Evolutionary conservation across 2,113 vertebrate genomes (phyloP), one percentile per base, ranked within the genome.

Genomic region (Plotosus lineatus): DNA sequence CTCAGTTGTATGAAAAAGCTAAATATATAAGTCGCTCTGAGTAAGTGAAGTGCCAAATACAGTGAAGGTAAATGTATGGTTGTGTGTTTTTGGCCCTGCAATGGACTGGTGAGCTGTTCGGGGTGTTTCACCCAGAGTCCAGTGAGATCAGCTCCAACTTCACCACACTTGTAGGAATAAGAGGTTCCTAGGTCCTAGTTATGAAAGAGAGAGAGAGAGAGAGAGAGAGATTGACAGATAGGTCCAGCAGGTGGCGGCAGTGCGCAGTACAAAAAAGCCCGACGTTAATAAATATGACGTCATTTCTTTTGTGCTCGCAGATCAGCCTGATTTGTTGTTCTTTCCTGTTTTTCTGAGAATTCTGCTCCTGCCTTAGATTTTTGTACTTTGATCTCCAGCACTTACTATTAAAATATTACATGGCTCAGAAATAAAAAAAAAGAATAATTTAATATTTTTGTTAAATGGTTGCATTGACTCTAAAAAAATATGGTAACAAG

Each of bases 221-320:
- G 61, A 23, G 33, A 66, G 38, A 66, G 38, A 69, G 40, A 28
- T 4, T 44, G 14, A 46, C 0, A 48, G 42, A 31, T 0, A 48
- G 12, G 14, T 72, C 68, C 68, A 72, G 44, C 44, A 72, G 68
- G 68, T 31, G 68, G 68, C 68, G 6, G 26, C 50, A 48, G 68
- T 19, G 44, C 15, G 26, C 44, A 31, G 44, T 48, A 19, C 31
- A 28, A 28, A 28, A 28, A 69, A 46, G 40, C 23, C n/a, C n/a
- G 36, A 68, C 40, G 4, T 6, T 14, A 3, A 26, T 46, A 31
- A 10, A 6, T 19, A 71, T 71, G 42, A 71, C 44, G 44, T 71
- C 44, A 48, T 71, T 46, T 71, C 42, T 71, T 42, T 72, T 72
- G 68, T 48, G 68, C 44, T 31, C 14, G 6, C 12, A 48, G 40